Conservation (phyloP, 2,797 vertebrate species). For the Oryzias sinensis region DNA sequence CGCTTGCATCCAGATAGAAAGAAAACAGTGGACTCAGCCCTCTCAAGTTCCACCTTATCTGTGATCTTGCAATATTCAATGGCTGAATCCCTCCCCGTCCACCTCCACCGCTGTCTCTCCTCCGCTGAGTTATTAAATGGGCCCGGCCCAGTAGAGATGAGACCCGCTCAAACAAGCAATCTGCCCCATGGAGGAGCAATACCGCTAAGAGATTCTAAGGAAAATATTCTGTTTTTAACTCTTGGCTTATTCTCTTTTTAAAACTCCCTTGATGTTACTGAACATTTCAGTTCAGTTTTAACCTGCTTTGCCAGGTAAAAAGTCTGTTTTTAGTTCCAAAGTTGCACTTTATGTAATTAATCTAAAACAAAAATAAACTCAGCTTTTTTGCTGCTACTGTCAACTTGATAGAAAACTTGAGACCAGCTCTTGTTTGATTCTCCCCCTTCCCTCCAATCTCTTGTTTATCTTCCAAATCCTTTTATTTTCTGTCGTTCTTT, state of each 20-base stretch:
- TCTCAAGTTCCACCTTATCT: constrained; percentile 52
- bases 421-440: constrained; percentile 34
- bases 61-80: constrained; percentile 43
- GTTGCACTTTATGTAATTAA: not conserved
- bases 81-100: constrained; percentile 27
- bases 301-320: too few species aligned
- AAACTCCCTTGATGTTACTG: constrained; percentile 49
- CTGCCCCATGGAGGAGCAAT: constrained; percentile 46
- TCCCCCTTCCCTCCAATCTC: constrained; percentile 19
- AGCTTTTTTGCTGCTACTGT: constrained; percentile 2
- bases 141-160: constrained; percentile 59
- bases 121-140: constrained; percentile 64
- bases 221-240: constrained; percentile 60
- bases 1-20: constrained; percentile 30
- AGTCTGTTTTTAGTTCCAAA: constrained; percentile 8
- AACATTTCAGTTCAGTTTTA: constrained; percentile 41
- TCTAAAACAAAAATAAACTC: constrained; percentile 7
- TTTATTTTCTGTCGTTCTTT: constrained; percentile 38
- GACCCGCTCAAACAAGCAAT: constrained; percentile 65
- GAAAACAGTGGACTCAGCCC: constrained; percentile 30
- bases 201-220: constrained; percentile 41
- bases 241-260: constrained; percentile 30
- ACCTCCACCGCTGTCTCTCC: constrained; percentile 41
- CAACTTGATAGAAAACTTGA: constrained; percentile 28
- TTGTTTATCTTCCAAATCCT: constrained; percentile 52